phyloP scores from a whole-genome alignment of 1,140 invertebrate genomes.

The Cydia splendana region DNA sequence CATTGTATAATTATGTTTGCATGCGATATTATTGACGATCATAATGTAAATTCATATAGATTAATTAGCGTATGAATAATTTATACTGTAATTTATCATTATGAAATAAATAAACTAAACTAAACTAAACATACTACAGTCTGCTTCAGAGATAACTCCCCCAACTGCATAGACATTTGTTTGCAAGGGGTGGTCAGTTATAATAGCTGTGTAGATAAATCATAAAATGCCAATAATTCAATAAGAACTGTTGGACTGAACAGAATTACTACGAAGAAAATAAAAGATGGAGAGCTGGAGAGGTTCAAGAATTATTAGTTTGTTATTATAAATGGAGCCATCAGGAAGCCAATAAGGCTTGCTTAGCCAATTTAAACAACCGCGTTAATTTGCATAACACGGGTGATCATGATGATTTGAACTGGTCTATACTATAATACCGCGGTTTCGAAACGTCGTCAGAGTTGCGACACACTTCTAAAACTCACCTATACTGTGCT shows the following conservation, averaged over 20 bases:
- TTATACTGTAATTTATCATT: too few relatives aligned
- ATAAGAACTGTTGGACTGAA: not conserved
- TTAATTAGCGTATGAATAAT: too few relatives aligned
- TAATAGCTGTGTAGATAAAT: not conserved
- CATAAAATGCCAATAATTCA: not conserved
- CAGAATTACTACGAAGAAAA: not conserved
- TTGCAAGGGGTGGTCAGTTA: too few relatives aligned
- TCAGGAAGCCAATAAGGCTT: slow-evolving; percentile 45
- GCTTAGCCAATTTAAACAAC: slow-evolving; percentile 47
- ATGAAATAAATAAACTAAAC: too few relatives aligned
- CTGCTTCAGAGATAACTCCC: too few relatives aligned
- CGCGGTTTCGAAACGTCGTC: slow-evolving; percentile 68
- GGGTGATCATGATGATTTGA: slow-evolving; percentile 51
- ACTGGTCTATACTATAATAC: slow-evolving; percentile 43
- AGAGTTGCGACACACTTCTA: slow-evolving; percentile 61
- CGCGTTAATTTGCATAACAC: slow-evolving; percentile 61
- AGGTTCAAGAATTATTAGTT: not conserved
- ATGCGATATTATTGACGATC: too few relatives aligned
- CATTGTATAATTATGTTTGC: too few relatives aligned
- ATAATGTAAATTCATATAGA: too few relatives aligned
- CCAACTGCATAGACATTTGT: too few relatives aligned
- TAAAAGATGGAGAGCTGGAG: not conserved
- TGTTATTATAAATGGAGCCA: slow-evolving; percentile 38
- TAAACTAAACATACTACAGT: too few relatives aligned
- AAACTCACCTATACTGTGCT: slow-evolving; percentile 42